These are phyloP conservation scores for Scomber colias DNA, from an alignment of 2,113 vertebrate species.

Conservation along the genomic window DNA sequence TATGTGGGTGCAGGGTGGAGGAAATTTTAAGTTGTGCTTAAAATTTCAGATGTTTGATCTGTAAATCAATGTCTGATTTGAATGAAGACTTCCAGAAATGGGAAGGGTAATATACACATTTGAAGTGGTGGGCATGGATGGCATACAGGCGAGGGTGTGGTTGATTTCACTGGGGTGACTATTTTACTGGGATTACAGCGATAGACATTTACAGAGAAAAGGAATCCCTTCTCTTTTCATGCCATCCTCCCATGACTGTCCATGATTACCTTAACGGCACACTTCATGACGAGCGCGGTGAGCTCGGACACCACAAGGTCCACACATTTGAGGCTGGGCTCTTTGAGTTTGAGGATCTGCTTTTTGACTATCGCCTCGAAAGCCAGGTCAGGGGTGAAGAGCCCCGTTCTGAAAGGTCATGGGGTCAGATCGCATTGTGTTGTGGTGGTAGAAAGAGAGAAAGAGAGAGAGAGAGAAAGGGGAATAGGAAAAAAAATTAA, in stretches of 20 bases:
- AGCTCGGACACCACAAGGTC: slow-evolving; percentile 96
- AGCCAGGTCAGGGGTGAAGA: slow-evolving; percentile 97
- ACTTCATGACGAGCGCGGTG: slow-evolving; percentile 94
- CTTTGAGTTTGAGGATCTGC: slow-evolving; percentile 98
- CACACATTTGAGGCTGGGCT: slow-evolving; percentile 97
- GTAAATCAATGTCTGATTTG: background rate
- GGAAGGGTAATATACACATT: slow-evolving; percentile 19
- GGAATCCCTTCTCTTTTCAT: slow-evolving; percentile 32
- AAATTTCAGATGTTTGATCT: slow-evolving; percentile 32
- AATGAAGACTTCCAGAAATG: slow-evolving; percentile 21
- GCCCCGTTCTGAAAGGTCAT: slow-evolving; percentile 90
- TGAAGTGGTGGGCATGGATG: slow-evolving; percentile 22
- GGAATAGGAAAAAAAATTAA: slow-evolving; percentile 38
- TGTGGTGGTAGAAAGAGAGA: slow-evolving; percentile 35
- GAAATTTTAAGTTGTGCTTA: slow-evolving; percentile 43
- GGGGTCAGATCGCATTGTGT: slow-evolving; percentile 58
- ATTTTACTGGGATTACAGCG: slow-evolving; percentile 32
- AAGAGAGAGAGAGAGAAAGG: slow-evolving; percentile 27
- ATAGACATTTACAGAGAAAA: slow-evolving; percentile 45
- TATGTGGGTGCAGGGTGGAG: background rate
- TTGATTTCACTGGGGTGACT: slow-evolving; percentile 41
- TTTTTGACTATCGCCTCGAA: slow-evolving; percentile 99
- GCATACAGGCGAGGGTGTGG: slow-evolving; percentile 21
- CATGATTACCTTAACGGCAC: slow-evolving; percentile 92
- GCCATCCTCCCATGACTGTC: slow-evolving; percentile 37